Base-by-base conservation (phyloP, 2,888 invertebrate genomes). In the Aphodius granarius region DNA sequence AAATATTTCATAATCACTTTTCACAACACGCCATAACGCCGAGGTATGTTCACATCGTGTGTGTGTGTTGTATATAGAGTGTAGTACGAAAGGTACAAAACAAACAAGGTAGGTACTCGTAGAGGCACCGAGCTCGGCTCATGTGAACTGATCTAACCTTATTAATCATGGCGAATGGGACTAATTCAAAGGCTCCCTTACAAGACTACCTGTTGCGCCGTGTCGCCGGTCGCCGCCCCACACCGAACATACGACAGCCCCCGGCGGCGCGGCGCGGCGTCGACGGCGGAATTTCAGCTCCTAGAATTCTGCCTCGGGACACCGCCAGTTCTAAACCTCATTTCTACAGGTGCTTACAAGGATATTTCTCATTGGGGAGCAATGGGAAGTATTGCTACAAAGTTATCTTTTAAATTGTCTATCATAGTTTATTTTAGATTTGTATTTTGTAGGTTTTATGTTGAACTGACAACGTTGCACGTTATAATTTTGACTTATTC, bases 101-200 rank as follows among this genome's bases (percentile, higher is more conserved):
- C 43, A 43, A 43, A 43, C 43, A 43, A 43, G 43, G 43, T 43
- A 43, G 43, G 43, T 43, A 21, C 68, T 20, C 68, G 21, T 68
- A 20, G 68, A 22, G 20, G 68, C 21, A 22, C 22, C 68, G 68
- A 43, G 43, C 43, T 43, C 43, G 43, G 43, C 43, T 43, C 43
- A 43, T 43, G 43, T 43, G 43, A 43, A 43, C 43, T 43, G 43
- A 43, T 43, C 43, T 68, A 68, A 68, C 68, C 66, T 66, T 73
- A 73, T 73, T 73, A 73, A 73, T 73, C 73, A 73, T 23, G 22
- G 73, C 43, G 43, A 73, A 73, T 73, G 73, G 66, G 68, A 73
- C 73, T 73, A 73, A 73, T 73, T 73, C 73, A 66, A 73, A 43
- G 73, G 66, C 66, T 66, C 43, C 65, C 73, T 43, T 68, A 21